Evolutionary conservation across 2,888 invertebrate species (phyloP).

Genomic region (Rugalucina vietnamica): DNA sequence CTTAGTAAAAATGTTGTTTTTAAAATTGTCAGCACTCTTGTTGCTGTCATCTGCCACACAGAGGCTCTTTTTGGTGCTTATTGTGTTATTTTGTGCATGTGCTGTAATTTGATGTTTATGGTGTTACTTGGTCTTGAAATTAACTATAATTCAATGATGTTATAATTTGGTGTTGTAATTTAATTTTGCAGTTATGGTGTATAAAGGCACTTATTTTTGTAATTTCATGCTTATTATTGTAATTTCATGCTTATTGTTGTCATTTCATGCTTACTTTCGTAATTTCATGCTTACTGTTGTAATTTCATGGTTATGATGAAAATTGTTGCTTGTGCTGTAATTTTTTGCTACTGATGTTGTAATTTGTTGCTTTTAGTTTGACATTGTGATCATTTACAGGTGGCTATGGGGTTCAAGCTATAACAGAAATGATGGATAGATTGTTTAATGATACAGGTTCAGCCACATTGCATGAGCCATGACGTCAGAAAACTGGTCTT

Average conservation of each 20-base stretch:
- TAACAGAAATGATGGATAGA: conserved; percentile 74
- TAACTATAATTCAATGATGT: too few relatives aligned
- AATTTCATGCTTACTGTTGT: not conserved
- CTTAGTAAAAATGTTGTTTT: too few relatives aligned
- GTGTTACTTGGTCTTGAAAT: too few relatives aligned
- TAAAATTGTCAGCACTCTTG: too few relatives aligned
- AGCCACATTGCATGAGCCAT: too few relatives aligned
- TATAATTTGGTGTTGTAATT: not conserved
- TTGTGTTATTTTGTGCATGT: too few relatives aligned
- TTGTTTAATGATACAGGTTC: conserved; percentile 77
- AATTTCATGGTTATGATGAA: too few relatives aligned
- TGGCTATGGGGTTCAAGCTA: conserved; percentile 70
- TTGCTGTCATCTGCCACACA: too few relatives aligned
- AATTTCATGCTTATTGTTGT: not conserved
- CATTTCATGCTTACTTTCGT: not conserved
- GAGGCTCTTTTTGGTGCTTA: too few relatives aligned
- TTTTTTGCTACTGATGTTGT: not conserved
- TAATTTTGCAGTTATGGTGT: not conserved
- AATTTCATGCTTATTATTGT: not conserved
- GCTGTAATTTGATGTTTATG: too few relatives aligned
- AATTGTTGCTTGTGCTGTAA: too few relatives aligned
- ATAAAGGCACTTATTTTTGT: not conserved
- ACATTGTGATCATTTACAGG: conserved; percentile 19
- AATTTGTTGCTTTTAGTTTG: not conserved
- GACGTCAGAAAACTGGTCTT: too few relatives aligned